Base-by-base conservation (phyloP, 2,113 vertebrate species). In the Coturnix japonica region DNA sequence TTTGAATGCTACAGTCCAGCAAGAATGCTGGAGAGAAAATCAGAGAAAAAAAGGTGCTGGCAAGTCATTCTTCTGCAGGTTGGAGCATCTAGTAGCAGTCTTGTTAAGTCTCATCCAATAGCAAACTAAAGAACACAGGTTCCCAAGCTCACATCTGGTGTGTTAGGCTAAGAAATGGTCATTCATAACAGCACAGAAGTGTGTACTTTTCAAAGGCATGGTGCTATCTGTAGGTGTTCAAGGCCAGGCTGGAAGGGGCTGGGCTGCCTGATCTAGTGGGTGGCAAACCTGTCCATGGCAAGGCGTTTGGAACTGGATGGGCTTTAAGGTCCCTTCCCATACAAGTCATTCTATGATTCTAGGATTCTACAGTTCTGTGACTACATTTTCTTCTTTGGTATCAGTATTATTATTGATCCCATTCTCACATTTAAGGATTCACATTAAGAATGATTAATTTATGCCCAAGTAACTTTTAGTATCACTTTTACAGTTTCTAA, bases 401-500 rank as follows among this genome's bases (percentile, higher is more conserved):
- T 13, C 47, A 69, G 30, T 33, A 28, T 7, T 47, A 9, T 8
- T 63, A 37, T 3, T 66, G 59, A 64, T 65, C 72, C 63, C 31
- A 66, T 22, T 33, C 30, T 23, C 43, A 43, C 13, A 37, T 46
- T 10, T 66, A 16, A 88, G 30, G 19, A 66, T 43, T 70, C 41
- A 26, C 4, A 26, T 56, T 44, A 87, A 65, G 13, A 85, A 76
- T 61, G 0, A 51, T 60, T 77, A 41, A 30, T 28, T 75, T 31
- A 39, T 22, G 71, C 16, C 23, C 65, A 0, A 0, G 4, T 43
- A 70, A 80, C 86, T 84, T 75, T 43, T 35, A 74, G 2, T 15
- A 7, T 4, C 13, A 33, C 35, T 86, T 90, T 74, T 56, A 21
- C 35, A 67, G 7, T 11, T 80, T 78, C 28, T 31, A 51, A 78